Evolutionary conservation across 2,888 invertebrate genomes (phyloP).

Genomic region (Copidosoma aretas): DNA sequence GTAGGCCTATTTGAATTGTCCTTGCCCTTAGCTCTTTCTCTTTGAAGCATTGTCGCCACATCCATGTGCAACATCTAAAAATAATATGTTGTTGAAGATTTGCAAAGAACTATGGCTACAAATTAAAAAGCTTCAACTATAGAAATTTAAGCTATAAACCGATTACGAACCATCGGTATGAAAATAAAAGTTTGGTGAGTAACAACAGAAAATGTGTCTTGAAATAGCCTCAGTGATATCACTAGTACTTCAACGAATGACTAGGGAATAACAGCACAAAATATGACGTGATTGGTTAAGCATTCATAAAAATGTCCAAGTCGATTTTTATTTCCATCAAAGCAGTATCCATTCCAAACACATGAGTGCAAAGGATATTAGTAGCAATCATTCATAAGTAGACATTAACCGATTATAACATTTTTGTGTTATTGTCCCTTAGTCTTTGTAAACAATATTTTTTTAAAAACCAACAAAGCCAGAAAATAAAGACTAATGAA

Average conservation of each 20-base stretch:
- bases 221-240: background rate
- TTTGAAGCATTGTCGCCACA: conserved; percentile 76
- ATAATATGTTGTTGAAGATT: background rate
- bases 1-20: conserved; percentile 78
- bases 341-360: too few species aligned
- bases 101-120: background rate
- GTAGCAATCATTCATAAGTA: background rate
- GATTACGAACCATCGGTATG: background rate
- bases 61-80: conserved; percentile 76
- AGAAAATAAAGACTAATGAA: background rate
- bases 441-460: background rate
- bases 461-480: background rate
- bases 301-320: too few species aligned
- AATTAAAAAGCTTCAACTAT: background rate
- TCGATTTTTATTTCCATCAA: too few species aligned
- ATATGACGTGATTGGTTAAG: background rate
- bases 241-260: background rate
- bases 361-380: too few species aligned
- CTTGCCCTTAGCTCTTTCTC: conserved; percentile 78
- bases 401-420: background rate
- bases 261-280: background rate
- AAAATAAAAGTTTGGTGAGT: conserved; percentile 5
- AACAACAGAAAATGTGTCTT: background rate
- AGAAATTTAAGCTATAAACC: background rate
- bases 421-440: too few species aligned